Base-by-base conservation (phyloP, 2,888 invertebrate species). In the Cataglyphis rosenhaueri region DNA sequence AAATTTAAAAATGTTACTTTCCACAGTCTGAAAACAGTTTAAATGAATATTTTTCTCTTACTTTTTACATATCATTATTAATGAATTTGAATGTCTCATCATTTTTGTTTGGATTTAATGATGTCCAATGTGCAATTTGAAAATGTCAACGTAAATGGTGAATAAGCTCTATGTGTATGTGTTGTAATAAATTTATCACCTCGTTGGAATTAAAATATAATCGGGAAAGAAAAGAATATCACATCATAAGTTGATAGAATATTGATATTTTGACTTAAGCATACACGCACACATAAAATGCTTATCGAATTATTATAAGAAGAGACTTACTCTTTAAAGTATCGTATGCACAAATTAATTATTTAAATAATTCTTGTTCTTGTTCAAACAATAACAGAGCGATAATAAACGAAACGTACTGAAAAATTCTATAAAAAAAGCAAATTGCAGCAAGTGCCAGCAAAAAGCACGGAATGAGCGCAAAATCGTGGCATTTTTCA, bases 381-480 rank as follows among this genome's bases (percentile, higher is more conserved):
- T 4, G 18, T 0, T 6, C 8, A n/a, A 35, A 64, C 18, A 52
- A 62, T 21, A 41, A 12, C 32, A 52, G 65, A 75, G 25, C 41
- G 32, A 44, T 41, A 18, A 32, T 18, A 55, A 41, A 12, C 32
- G 3, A 35, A 44, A 21, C 8, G 8, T n/a, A 18, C 48, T 48
- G 18, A 57, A 70, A 41, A 66, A n/a, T 5, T 48, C 12, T 35
- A 18, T 44, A 18, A 66, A 78, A 70, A 70, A 44, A 59, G 12
- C 15, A 78, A 78, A 78, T 59, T 70, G 35, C 32, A 57, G 57
- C 41, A 61, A 48, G 32, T 35, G 15, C 12, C 29, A n/a, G 15
- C n/a, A 21, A 44, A 78, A 68, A 44, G 25, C 59, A 18, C 32
- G 41, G 21, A 78, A 68, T 70, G 78, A 78, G 35, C 25, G 32